Conservation (phyloP, 2,113 vertebrate species). For the Gallinago jamesoni region DNA sequence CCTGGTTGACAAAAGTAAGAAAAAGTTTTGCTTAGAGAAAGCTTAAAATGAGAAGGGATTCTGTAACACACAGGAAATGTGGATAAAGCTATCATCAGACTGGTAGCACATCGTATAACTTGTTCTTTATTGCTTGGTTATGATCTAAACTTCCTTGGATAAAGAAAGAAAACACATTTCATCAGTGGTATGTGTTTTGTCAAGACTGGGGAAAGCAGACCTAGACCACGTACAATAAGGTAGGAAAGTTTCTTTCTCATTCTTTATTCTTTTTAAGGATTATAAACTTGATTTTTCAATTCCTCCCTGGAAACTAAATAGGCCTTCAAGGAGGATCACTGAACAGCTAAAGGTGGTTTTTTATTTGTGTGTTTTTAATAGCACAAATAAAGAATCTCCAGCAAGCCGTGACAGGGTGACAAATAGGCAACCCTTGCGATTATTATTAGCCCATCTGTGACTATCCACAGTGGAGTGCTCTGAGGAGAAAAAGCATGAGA, state of each 20-base stretch:
- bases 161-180: not conserved
- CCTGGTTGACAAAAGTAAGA: not conserved
- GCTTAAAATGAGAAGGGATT: not conserved
- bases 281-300: not conserved
- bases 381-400: conserved; percentile 49
- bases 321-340: not conserved
- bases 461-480: conserved; percentile 28
- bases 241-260: not conserved
- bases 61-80: not conserved
- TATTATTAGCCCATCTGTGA: conserved; percentile 58
- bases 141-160: not conserved
- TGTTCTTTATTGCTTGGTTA: not conserved
- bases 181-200: not conserved
- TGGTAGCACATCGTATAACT: not conserved
- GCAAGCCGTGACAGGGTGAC: conserved; percentile 30
- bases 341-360: not conserved
- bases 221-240: not conserved
- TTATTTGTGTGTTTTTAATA: conserved; percentile 35
- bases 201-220: not conserved
- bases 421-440: not conserved
- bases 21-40: not conserved
- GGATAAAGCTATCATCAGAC: not conserved
- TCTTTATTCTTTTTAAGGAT: not conserved
- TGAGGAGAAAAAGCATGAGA: conserved; percentile 3
- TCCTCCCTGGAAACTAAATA: not conserved